Evolutionary conservation across 2,888 invertebrate species (phyloP).

Genomic region (Lasius platythorax): DNA sequence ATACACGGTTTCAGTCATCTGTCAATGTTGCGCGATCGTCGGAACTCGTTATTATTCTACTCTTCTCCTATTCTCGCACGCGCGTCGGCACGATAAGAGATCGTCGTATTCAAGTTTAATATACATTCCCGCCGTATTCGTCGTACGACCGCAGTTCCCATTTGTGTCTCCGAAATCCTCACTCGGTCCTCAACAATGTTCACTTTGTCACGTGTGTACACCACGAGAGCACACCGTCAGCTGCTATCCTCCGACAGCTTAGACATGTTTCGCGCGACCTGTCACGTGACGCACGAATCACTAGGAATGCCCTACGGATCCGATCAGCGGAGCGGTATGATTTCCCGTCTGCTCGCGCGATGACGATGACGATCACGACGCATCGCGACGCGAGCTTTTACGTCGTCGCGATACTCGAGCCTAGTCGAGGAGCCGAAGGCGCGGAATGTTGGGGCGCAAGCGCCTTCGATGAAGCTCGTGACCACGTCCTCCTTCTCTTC

Average conservation of each 20-base stretch:
- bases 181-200: neutral
- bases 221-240: slow-evolving; percentile 10
- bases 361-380: slow-evolving; percentile 61
- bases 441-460: slow-evolving; percentile 74
- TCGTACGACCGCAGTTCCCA: slow-evolving; percentile 1
- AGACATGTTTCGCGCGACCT: slow-evolving; percentile 15
- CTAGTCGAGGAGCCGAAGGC: slow-evolving; percentile 66
- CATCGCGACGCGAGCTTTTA: slow-evolving; percentile 74
- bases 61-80: neutral
- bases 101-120: neutral
- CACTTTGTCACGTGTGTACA: slow-evolving; percentile 26
- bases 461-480: slow-evolving; percentile 74
- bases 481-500: slow-evolving; percentile 65
- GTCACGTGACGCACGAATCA: slow-evolving; percentile 64
- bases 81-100: neutral
- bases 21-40: neutral
- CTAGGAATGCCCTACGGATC: slow-evolving; percentile 47
- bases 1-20: neutral
- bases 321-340: slow-evolving; percentile 64
- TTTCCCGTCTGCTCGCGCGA: slow-evolving; percentile 61
- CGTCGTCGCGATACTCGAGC: slow-evolving; percentile 66
- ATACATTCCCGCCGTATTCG: neutral
- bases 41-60: neutral
- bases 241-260: slow-evolving; percentile 7
- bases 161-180: neutral